phyloP scores from a whole-genome alignment of 2,797 vertebrate genomes.

The Alectoris magna region DNA sequence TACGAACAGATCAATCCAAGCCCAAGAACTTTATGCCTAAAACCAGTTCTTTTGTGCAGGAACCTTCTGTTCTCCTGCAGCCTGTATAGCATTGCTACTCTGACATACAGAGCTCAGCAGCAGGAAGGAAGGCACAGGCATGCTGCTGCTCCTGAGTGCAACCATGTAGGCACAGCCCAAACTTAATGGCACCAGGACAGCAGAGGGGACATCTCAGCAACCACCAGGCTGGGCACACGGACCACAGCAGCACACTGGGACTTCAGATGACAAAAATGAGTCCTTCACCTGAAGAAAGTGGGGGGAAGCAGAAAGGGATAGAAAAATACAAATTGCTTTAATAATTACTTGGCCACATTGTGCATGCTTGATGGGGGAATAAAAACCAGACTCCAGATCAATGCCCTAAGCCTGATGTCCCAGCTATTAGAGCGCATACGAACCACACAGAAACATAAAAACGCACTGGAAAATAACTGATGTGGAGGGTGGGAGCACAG shows the following conservation, averaged over 20 bases:
- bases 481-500: not conserved
- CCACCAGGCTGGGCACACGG: not conserved
- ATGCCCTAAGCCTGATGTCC: not conserved
- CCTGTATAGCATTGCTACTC: rapidly evolving
- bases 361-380: not conserved
- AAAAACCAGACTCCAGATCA: not conserved
- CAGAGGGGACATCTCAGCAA: not conserved
- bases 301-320: not conserved
- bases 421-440: not conserved
- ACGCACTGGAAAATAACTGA: not conserved
- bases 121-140: not conserved
- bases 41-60: not conserved
- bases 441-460: not conserved
- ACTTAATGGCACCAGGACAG: not conserved
- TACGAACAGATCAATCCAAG: not conserved
- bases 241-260: not conserved
- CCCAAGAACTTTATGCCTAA: not conserved
- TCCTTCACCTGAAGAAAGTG: not conserved
- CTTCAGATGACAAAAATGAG: not conserved
- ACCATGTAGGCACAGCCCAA: not conserved
- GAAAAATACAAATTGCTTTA: not conserved
- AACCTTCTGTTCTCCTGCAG: not conserved
- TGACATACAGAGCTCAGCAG: not conserved
- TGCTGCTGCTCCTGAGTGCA: not conserved
- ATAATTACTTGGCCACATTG: not conserved